phyloP scores from a whole-genome alignment of 2,888 invertebrate species.

The Acanthoscelides obtectus region DNA sequence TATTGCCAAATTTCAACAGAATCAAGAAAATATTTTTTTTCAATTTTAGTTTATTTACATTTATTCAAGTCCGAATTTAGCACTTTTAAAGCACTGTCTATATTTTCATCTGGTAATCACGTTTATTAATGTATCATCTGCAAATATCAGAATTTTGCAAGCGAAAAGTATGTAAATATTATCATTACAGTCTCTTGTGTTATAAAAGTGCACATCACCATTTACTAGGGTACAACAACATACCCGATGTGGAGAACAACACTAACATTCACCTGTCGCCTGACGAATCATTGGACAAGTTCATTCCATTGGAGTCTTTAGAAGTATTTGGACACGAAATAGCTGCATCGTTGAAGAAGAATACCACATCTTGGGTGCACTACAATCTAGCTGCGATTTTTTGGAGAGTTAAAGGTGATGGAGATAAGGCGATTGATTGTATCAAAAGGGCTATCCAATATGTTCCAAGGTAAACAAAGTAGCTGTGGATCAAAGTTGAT shows the following conservation, averaged over 20 bases:
- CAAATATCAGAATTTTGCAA: too few relatives aligned
- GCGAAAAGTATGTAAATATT: too few relatives aligned
- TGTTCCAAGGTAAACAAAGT: slow-evolving; percentile 59
- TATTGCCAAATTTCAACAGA: too few relatives aligned
- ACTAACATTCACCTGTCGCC: slow-evolving; percentile 31
- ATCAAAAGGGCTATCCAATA: slow-evolving; percentile 69
- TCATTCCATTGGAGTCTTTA: slow-evolving; percentile 43
- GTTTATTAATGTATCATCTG: too few relatives aligned
- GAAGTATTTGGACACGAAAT: slow-evolving; percentile 60
- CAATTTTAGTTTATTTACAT: too few relatives aligned
- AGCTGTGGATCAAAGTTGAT: too few relatives aligned
- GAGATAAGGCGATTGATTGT: slow-evolving; percentile 76
- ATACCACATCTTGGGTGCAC: slow-evolving; percentile 72
- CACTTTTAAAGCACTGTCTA: too few relatives aligned
- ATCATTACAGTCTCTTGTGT: too few relatives aligned
- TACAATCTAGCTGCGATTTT: slow-evolving; percentile 75
- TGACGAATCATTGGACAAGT: slow-evolving; percentile 50
- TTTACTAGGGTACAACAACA: slow-evolving; percentile 14
- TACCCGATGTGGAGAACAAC: slow-evolving; percentile 15
- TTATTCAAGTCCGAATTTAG: too few relatives aligned
- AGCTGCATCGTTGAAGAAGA: slow-evolving; percentile 57
- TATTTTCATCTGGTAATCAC: too few relatives aligned
- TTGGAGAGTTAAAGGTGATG: slow-evolving; percentile 72
- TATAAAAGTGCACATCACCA: too few relatives aligned
- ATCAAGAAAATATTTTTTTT: too few relatives aligned